A percentile compares a stretch with the other conserved stretches of the same genome.
Evolutionary conservation across 2,888 invertebrate species (phyloP).

Genomic region (Cerceris ruficornis): DNA sequence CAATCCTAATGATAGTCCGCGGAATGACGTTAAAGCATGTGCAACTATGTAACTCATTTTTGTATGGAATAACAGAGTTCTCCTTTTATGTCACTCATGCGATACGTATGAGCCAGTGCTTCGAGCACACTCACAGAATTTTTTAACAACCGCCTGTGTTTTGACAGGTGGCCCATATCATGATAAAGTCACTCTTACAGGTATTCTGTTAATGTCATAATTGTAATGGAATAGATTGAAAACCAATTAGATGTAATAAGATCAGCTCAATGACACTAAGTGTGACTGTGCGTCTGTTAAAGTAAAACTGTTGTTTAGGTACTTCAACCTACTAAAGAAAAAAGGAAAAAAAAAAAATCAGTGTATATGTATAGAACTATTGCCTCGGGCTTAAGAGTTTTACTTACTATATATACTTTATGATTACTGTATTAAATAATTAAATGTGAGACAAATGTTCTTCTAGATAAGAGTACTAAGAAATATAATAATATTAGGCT

Average conservation of each 20-base stretch:
- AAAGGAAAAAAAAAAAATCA: conserved; percentile 57
- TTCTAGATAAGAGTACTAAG: conserved; percentile 63
- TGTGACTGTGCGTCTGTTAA: conserved; percentile 74
- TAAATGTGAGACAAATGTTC: conserved; percentile 68
- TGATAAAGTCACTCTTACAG: conserved; percentile 60
- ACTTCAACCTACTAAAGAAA: conserved; percentile 67
- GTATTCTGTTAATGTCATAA: conserved; percentile 70
- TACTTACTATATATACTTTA: conserved; percentile 63
- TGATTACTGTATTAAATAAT: conserved; percentile 63
- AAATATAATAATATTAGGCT: conserved; percentile 52
- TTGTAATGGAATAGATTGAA: conserved; percentile 65
- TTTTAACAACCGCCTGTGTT: conserved; percentile 60
- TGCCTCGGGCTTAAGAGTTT: conserved; percentile 70
- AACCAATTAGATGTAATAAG: conserved; percentile 75
- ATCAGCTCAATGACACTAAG: conserved; percentile 79
- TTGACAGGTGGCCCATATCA: conserved; percentile 54
- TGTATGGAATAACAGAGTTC: conserved; percentile 52
- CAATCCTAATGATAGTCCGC: conserved; percentile 40
- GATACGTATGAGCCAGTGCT: conserved; percentile 45
- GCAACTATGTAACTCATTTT: conserved; percentile 36
- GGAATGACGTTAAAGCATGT: conserved; percentile 25
- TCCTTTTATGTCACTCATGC: conserved; percentile 62
- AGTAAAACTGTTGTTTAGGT: conserved; percentile 71
- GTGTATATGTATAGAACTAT: conserved; percentile 76
- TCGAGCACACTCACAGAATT: conserved; percentile 57